A percentile compares a stretch with the other conserved stretches of the same genome.
Evolutionary conservation across 2,888 invertebrate species (phyloP).

Genomic region (Microchrysa polita): DNA sequence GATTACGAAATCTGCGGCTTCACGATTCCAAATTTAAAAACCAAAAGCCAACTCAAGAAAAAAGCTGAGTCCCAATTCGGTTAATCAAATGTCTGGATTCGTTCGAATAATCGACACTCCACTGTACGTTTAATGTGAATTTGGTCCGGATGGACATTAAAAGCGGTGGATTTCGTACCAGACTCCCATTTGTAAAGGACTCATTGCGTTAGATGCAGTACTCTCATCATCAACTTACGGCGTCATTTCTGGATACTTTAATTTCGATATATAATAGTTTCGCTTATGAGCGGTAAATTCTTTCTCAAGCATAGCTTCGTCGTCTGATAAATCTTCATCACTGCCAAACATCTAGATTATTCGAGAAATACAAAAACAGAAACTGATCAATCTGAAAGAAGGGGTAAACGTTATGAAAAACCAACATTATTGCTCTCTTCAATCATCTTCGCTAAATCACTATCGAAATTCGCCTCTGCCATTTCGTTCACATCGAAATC

Average conservation of each 20-base stretch:
- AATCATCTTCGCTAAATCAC: constrained; percentile 58
- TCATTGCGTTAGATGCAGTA: too few species aligned
- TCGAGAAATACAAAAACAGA: too few species aligned
- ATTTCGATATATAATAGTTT: constrained; percentile 91
- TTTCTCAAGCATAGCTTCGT: constrained; percentile 68
- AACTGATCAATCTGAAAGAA: constrained; percentile 49
- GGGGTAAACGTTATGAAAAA: constrained; percentile 37
- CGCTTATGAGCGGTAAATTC: constrained; percentile 88
- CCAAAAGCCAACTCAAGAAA: too few species aligned
- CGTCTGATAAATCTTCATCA: constrained; percentile 64
- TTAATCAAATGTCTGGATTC: too few species aligned
- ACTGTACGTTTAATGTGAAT: too few species aligned
- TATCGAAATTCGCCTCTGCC: constrained; percentile 52
- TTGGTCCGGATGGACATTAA: too few species aligned
- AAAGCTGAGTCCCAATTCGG: too few species aligned
- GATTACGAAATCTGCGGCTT: too few species aligned
- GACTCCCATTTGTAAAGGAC: too few species aligned
- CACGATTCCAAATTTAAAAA: too few species aligned
- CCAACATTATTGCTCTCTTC: constrained; percentile 58
- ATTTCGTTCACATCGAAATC: constrained; percentile 58
- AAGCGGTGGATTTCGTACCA: too few species aligned
- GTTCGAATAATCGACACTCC: too few species aligned
- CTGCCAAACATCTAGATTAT: constrained; percentile 54
- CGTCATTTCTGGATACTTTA: constrained; percentile 82
- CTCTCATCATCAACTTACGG: constrained; percentile 72